Evolutionary conservation across 1,140 invertebrate species (phyloP).

Genomic region (Zophobas morio): DNA sequence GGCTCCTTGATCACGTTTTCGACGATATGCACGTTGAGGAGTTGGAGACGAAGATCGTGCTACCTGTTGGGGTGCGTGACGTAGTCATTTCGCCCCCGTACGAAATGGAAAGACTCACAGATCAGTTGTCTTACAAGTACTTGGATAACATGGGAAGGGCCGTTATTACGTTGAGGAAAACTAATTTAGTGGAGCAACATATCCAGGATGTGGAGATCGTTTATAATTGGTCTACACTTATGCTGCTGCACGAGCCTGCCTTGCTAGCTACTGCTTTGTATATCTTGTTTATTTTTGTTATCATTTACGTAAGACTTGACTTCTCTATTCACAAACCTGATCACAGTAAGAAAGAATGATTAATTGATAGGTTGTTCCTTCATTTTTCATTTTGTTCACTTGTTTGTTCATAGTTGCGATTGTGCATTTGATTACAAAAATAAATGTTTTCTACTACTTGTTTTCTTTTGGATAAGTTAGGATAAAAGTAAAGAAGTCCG

Average conservation of each 20-base stretch:
- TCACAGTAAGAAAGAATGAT: slow-evolving; percentile 62
- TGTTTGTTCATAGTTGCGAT: slow-evolving; percentile 19
- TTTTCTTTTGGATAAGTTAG: neutral
- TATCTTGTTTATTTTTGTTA: slow-evolving; percentile 91
- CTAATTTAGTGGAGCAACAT: slow-evolving; percentile 95
- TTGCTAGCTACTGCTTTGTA: slow-evolving; percentile 92
- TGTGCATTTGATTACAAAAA: slow-evolving; percentile 36
- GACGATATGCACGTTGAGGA: slow-evolving; percentile 98
- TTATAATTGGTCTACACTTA: slow-evolving; percentile 89
- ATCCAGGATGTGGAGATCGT: slow-evolving; percentile 92
- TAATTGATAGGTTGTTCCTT: slow-evolving; percentile 32
- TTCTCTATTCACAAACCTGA: slow-evolving; percentile 84
- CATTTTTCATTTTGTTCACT: slow-evolving; percentile 33
- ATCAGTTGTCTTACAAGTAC: slow-evolving; percentile 92
- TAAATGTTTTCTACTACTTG: slow-evolving; percentile 38
- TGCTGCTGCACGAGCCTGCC: slow-evolving; percentile 94
- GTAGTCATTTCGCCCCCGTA: slow-evolving; percentile 90
- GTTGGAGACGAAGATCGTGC: slow-evolving; percentile 90
- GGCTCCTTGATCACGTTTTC: slow-evolving; percentile 95
- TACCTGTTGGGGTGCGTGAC: slow-evolving; percentile 93
- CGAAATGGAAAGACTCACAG: slow-evolving; percentile 79
- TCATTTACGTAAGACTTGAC: slow-evolving; percentile 95
- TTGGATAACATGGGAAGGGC: slow-evolving; percentile 94
- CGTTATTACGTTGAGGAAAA: slow-evolving; percentile 88
- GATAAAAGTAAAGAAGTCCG: neutral